These are phyloP conservation scores for Trachelus troglodyta DNA, from an alignment of 2,888 invertebrate species.

Conservation along the genomic window DNA sequence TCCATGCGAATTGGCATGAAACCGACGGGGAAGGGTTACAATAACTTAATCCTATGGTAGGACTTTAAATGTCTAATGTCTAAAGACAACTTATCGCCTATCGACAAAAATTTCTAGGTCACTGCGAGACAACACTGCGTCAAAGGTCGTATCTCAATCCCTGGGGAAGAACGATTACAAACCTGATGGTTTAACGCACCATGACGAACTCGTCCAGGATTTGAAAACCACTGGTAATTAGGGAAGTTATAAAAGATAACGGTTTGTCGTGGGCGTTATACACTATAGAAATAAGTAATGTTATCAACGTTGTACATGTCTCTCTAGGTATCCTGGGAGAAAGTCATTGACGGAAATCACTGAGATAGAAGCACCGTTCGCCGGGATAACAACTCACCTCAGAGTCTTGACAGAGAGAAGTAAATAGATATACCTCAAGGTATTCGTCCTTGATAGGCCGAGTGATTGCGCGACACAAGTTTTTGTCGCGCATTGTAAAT, in stretches of 20 bases:
- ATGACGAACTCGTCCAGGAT: not conserved
- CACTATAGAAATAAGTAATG: not conserved
- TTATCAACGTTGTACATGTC: not conserved
- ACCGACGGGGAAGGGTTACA: not conserved
- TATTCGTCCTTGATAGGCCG: not conserved
- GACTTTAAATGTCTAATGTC: not conserved
- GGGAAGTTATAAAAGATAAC: not conserved
- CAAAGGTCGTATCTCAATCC: not conserved
- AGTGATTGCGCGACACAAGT: not conserved
- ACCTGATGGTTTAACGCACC: not conserved
- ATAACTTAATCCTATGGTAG: not conserved
- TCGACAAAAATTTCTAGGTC: not conserved
- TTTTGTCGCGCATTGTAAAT: not conserved
- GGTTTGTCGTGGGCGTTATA: not conserved
- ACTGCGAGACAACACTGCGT: not conserved
- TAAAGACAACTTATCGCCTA: not conserved
- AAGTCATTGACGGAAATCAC: not conserved
- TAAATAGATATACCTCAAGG: not conserved
- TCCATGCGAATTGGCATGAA: not conserved
- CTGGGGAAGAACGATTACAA: not conserved
- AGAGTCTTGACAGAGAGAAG: not conserved
- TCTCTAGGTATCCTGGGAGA: not conserved
- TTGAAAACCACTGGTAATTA: not conserved
- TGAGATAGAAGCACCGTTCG: not conserved
- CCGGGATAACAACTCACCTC: not conserved